Conservation (phyloP, 2,113 vertebrate genomes). For the Siniperca chuatsi region DNA sequence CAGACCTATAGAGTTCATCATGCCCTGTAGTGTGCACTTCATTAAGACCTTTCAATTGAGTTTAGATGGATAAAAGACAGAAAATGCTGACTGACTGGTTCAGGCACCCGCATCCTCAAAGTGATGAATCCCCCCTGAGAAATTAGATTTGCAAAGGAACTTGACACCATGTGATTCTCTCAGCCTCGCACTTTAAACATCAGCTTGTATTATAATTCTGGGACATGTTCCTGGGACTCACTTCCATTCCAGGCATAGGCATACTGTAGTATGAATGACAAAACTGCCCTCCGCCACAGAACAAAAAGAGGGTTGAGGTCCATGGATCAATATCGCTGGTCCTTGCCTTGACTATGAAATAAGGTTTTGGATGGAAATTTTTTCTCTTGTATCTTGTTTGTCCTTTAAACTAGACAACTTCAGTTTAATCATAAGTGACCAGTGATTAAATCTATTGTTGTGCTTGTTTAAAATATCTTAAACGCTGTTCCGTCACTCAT, state of each 20-base stretch:
- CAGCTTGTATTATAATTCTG: conserved; percentile 68
- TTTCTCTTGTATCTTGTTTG: conserved; percentile 56
- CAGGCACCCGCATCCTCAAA: conserved; percentile 59
- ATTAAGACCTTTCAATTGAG: conserved; percentile 67
- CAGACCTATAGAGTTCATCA: conserved; percentile 46
- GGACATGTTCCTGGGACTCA: conserved; percentile 58
- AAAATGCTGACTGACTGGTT: conserved; percentile 74
- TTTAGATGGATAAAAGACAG: conserved; percentile 66
- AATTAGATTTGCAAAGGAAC: conserved; percentile 73
- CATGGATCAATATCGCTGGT: conserved; percentile 74
- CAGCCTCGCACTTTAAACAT: conserved; percentile 64
- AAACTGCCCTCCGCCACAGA: conserved; percentile 66
- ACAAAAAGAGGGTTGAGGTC: conserved; percentile 65
- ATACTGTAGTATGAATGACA: conserved; percentile 75
- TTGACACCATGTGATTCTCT: conserved; percentile 61
- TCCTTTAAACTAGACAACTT: conserved; percentile 62
- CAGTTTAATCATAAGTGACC: conserved; percentile 72
- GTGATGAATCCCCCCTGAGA: conserved; percentile 67
- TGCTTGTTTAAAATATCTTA: conserved; percentile 60
- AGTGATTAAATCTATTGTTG: conserved; percentile 66
- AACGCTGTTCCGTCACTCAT: conserved; percentile 46
- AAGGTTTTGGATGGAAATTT: conserved; percentile 57
- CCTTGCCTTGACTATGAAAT: conserved; percentile 67
- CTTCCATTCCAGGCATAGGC: conserved; percentile 49
- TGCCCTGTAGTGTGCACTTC: conserved; percentile 56